A percentile compares a stretch with the other conserved stretches of the same genome.
phyloP scores from a whole-genome alignment of 2,113 vertebrate species.

The Salvelinus alpinus region DNA sequence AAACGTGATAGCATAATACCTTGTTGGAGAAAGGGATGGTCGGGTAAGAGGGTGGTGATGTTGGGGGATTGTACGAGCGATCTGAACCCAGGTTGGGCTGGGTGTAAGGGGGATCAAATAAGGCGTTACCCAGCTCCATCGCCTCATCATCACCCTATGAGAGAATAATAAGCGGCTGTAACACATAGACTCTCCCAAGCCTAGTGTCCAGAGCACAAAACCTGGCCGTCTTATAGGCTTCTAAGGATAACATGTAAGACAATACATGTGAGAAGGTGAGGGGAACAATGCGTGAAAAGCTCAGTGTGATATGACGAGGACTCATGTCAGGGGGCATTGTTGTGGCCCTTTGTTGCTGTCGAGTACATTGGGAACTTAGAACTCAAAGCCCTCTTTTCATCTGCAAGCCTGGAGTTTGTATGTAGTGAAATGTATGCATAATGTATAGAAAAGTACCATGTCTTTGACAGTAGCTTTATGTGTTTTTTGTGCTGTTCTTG shows the following conservation, averaged over 20 bases:
- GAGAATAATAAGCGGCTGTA: slow-evolving; percentile 68
- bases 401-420: slow-evolving; percentile 31
- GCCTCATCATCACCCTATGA: slow-evolving; percentile 45
- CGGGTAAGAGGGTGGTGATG: slow-evolving; percentile 43
- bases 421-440: background rate
- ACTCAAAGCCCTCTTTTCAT: slow-evolving; percentile 56
- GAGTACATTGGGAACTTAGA: slow-evolving; percentile 58
- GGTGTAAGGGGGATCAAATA: slow-evolving; percentile 60
- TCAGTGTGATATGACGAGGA: slow-evolving; percentile 66
- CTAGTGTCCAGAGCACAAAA: slow-evolving; percentile 53
- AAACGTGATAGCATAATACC: slow-evolving; percentile 67
- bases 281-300: slow-evolving; percentile 63
- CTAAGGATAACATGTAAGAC: slow-evolving; percentile 75
- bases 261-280: slow-evolving; percentile 78
- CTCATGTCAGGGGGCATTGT: slow-evolving; percentile 70
- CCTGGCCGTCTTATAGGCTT: slow-evolving; percentile 67
- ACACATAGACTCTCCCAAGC: slow-evolving; percentile 70
- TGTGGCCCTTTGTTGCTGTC: slow-evolving; percentile 59
- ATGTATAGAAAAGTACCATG: too few species aligned
- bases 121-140: slow-evolving; percentile 59
- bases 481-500: background rate
- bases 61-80: slow-evolving; percentile 26
- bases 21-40: slow-evolving; percentile 59
- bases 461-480: background rate
- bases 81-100: slow-evolving; percentile 47